phyloP scores from a whole-genome alignment of 2,888 invertebrate species.

The Carterocephalus palaemon region DNA sequence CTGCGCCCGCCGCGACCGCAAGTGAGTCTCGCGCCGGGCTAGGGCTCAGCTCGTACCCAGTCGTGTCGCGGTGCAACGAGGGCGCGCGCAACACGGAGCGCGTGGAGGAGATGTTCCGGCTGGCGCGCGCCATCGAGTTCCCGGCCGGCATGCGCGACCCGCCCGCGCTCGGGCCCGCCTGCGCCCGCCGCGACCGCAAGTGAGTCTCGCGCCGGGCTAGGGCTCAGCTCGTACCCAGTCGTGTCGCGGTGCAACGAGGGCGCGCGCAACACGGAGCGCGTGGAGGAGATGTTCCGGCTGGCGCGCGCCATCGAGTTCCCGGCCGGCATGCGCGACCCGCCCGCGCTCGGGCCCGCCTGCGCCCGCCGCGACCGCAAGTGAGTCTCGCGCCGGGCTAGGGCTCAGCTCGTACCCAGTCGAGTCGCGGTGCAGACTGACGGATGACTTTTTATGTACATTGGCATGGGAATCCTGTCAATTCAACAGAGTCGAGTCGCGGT shows the following conservation, averaged over 20 bases:
- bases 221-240: no score
- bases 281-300: conserved; percentile 89
- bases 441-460: no score
- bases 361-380: conserved; percentile 55
- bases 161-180: conserved; percentile 60
- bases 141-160: conserved; percentile 74
- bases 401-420: no score
- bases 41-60: no score
- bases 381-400: conserved; percentile 29
- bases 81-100: conserved; percentile 92
- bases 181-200: conserved; percentile 54
- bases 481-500: no score
- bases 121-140: conserved; percentile 84
- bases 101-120: conserved; percentile 89
- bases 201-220: conserved; percentile 35
- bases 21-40: conserved; percentile 41
- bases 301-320: conserved; percentile 85
- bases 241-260: conserved; percentile 97
- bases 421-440: conserved; percentile 92
- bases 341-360: conserved; percentile 58
- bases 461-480: no score
- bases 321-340: conserved; percentile 66
- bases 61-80: conserved; percentile 96
- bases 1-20: conserved; percentile 51
- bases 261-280: conserved; percentile 89